Base-by-base conservation (phyloP, 2,888 invertebrate genomes). In the Abrostola triplasia region DNA sequence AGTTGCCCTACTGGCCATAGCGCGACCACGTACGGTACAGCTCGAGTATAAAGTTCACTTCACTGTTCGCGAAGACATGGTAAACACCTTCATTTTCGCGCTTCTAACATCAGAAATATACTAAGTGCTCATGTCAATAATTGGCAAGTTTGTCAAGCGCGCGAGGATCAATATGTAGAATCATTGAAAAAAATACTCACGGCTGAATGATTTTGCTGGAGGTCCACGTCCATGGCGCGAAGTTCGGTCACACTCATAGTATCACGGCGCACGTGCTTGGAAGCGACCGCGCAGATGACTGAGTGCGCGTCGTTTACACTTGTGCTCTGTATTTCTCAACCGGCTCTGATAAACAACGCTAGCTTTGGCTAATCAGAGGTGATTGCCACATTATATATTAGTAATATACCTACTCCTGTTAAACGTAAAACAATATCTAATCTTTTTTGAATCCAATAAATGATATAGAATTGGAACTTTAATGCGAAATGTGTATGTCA, bases 1-100 rank as follows among this genome's bases (percentile, higher is more conserved):
- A 77, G 74, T 88, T 93, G 94, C 94, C 93, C 91, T 90, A 85
- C 81, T 81, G 44, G 44, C 24, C 44, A 47, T 47, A 47, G 83
- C 84, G 86, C 86, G 85, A 85, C 82, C 77, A 79, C 81, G 81
- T 84, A 86, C 88, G 81, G 83, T 84, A 86, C 88, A 81, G 83
- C 77, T 83, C 83, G 82, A 88, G 92, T 91, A 79, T 93, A 93
- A 92, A 93, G 93, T 93, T 93, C 93, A 93, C 79, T 84, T 85
- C 81, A 76, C 77, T 77, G 81, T 82, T 84, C 75, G 79, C 82
- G 64, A 82, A 85, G 79, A 84, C 77, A 77, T 77, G 68, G 73
- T 82, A 79, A 83, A 79, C 80, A 85, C 72, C 71, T 68, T 70
- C 72, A 73, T 73, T 81, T 82, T 81, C 76, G 82, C 76, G 80